phyloP scores from a whole-genome alignment of 2,888 invertebrate genomes.

The Spodoptera picta region DNA sequence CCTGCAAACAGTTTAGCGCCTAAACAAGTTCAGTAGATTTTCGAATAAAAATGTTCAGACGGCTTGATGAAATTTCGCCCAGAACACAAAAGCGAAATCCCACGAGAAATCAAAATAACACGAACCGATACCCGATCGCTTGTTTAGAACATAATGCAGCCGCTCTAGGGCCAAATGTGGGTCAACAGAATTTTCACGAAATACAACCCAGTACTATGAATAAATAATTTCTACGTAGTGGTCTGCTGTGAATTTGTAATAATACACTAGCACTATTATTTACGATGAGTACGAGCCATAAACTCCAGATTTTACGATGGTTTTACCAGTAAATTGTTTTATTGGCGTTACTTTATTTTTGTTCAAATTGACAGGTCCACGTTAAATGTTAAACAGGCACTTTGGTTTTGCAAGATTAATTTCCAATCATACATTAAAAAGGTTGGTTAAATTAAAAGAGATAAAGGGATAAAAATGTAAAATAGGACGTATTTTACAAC shows the following conservation, averaged over 20 bases:
- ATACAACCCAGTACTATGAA: conserved; percentile 27
- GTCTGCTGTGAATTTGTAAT: conserved; percentile 25
- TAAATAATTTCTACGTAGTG: conserved; percentile 29
- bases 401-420: no score
- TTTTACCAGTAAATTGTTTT: background rate
- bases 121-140: conserved; percentile 22
- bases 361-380: conserved; percentile 7
- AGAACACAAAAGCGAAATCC: conserved; percentile 8
- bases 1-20: conserved; percentile 7
- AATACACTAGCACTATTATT: conserved; percentile 33
- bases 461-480: no score
- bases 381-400: no score
- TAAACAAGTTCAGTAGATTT: conserved; percentile 4
- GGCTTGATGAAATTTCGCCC: conserved; percentile 1
- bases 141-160: conserved; percentile 17
- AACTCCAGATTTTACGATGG: conserved; percentile 13
- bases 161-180: conserved; percentile 21
- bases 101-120: conserved; percentile 38
- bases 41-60: background rate
- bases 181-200: conserved; percentile 33
- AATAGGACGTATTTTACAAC: no score
- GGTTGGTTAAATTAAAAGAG: no score
- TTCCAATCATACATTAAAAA: no score
- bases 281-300: conserved; percentile 29
- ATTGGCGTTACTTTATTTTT: conserved; percentile 13